Conservation (phyloP, 2,888 invertebrate species). For the Taenaris catops region DNA sequence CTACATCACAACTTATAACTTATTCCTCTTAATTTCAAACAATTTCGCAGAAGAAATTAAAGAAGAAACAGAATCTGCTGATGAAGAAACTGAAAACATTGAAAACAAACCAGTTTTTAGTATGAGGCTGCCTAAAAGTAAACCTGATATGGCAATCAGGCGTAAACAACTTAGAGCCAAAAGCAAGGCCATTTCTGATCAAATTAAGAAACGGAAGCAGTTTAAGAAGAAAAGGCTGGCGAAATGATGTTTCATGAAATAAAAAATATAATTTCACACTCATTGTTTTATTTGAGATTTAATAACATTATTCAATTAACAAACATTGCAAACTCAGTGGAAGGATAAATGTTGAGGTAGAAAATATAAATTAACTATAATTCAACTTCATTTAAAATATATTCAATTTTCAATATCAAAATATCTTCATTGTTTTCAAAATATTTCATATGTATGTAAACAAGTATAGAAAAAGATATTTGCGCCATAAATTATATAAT, state of each 20-base stretch:
- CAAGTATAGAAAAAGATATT: neutral
- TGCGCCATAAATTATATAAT: too few species aligned
- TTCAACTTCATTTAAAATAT: too few species aligned
- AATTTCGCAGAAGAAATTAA: slow-evolving; percentile 49
- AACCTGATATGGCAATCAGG: slow-evolving; percentile 65
- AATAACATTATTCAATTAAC: slow-evolving; percentile 3
- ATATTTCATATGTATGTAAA: too few species aligned
- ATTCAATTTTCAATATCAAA: too few species aligned
- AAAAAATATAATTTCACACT: slow-evolving; percentile 20
- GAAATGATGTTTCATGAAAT: slow-evolving; percentile 35
- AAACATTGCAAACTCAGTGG: slow-evolving; percentile 6
- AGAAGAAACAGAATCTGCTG: slow-evolving; percentile 33
- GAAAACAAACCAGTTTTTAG: slow-evolving; percentile 35
- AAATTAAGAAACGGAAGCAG: slow-evolving; percentile 67
- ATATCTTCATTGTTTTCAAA: too few species aligned
- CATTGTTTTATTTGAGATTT: slow-evolving; percentile 17
- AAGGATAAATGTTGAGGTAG: slow-evolving; percentile 12
- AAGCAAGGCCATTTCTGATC: slow-evolving; percentile 64
- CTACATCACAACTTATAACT: too few species aligned
- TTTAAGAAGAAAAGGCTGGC: slow-evolving; percentile 55
- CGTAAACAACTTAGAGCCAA: slow-evolving; percentile 70
- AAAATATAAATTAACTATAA: slow-evolving; percentile 1
- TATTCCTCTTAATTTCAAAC: slow-evolving; percentile 4
- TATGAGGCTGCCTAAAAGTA: slow-evolving; percentile 48
- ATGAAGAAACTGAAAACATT: slow-evolving; percentile 33